These are phyloP conservation scores for Melieria picta DNA, from an alignment of 2,888 invertebrate species.

Conservation along the genomic window DNA sequence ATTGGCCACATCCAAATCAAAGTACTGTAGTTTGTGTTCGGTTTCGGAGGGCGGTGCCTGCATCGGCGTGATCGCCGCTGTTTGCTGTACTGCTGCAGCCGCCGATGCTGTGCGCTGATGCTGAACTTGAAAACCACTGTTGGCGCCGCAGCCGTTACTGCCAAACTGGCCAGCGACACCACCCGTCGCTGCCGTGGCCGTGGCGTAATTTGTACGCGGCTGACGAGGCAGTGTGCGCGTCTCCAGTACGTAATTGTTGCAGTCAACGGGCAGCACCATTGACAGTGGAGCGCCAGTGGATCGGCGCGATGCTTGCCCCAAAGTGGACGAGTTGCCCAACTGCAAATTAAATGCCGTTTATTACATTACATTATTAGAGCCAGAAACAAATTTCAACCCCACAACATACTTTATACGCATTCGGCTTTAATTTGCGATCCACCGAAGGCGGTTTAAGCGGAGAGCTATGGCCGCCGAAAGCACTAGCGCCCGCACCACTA, in stretches of 20 bases:
- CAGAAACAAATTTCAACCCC: background rate
- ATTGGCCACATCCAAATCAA: conserved; percentile 80
- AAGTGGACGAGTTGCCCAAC: conserved; percentile 49
- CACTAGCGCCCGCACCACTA: conserved; percentile 2
- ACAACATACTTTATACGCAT: conserved; percentile 65
- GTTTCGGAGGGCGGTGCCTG: conserved; percentile 48
- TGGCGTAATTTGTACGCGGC: conserved; percentile 47
- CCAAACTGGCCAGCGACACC: conserved; percentile 18
- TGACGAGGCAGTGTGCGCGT: conserved; percentile 63
- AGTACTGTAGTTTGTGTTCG: conserved; percentile 75
- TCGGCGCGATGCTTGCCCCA: conserved; percentile 55
- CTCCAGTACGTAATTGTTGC: conserved; percentile 52
- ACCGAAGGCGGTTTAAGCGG: conserved; percentile 69
- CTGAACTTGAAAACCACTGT: conserved; percentile 44
- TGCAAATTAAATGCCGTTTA: conserved; percentile 13
- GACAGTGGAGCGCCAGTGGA: conserved; percentile 58
- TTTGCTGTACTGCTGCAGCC: conserved; percentile 50
- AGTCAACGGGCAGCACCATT: conserved; percentile 58
- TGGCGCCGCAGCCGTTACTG: conserved; percentile 40
- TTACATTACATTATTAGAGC: background rate
- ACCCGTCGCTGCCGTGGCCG: conserved; percentile 33
- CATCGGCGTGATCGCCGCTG: conserved; percentile 15
- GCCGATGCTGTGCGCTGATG: conserved; percentile 58
- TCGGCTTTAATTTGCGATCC: conserved; percentile 73
- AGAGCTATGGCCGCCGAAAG: conserved; percentile 42